These are phyloP conservation scores for Dilophus febrilis DNA, from an alignment of 2,888 invertebrate species.

Conservation along the genomic window DNA sequence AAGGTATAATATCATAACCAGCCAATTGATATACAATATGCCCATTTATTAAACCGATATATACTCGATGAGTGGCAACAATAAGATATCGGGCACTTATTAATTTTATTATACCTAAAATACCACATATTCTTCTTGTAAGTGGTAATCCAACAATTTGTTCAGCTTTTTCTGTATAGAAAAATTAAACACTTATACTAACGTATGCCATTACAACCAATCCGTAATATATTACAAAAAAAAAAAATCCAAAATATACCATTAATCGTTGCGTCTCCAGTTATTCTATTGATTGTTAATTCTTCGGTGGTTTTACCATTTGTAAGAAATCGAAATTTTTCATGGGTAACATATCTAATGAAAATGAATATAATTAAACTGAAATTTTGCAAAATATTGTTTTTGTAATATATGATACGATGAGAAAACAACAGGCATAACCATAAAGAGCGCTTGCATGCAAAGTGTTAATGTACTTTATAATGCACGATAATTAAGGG, in stretches of 20 bases:
- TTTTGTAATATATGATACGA: too few species aligned
- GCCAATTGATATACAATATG: conserved; percentile 64
- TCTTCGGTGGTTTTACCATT: conserved; percentile 54
- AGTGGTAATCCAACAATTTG: conserved; percentile 45
- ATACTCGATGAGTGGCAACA: conserved; percentile 67
- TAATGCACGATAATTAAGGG: too few species aligned
- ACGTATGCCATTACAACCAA: too few species aligned
- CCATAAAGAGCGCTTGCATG: too few species aligned
- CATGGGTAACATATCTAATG: conserved; percentile 70
- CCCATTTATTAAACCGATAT: conserved; percentile 62
- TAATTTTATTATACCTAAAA: conserved; percentile 70
- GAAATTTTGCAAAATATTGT: too few species aligned
- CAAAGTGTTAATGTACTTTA: too few species aligned
- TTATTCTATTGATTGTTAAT: conserved; percentile 69
- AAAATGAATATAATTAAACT: conserved; percentile 1
- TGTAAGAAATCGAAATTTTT: conserved; percentile 78
- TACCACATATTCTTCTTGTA: conserved; percentile 63
- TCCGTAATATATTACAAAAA: too few species aligned
- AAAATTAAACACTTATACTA: too few species aligned
- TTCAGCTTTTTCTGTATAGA: conserved; percentile 21
- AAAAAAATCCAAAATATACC: too few species aligned
- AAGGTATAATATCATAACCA: conserved; percentile 71
- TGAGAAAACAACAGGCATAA: too few species aligned
- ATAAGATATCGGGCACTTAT: conserved; percentile 76
- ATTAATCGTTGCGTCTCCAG: conserved; percentile 52